Percentiles rank a stretch among this genome's conserved stretches.
phyloP scores from a whole-genome alignment of 2,113 vertebrate genomes.

The Seriola aureovittata region DNA sequence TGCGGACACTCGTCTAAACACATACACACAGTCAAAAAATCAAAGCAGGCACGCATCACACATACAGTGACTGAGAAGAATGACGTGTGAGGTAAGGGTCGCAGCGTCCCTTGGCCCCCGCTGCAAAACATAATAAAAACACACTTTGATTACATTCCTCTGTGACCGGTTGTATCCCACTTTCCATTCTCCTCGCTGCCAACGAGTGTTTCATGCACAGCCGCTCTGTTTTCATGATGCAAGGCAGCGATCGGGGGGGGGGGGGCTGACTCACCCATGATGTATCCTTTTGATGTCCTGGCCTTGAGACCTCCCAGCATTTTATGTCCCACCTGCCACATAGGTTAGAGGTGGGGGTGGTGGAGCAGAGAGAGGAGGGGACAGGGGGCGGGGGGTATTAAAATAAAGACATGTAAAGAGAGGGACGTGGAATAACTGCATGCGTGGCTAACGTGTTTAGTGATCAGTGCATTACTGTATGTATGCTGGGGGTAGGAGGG shows the following conservation, averaged over 20 bases:
- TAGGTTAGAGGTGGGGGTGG: conserved; percentile 52
- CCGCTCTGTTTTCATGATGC: conserved; percentile 54
- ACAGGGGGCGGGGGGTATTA: neutral
- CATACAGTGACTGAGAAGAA: conserved; percentile 39
- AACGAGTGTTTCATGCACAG: conserved; percentile 52
- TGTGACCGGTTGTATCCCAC: conserved; percentile 53
- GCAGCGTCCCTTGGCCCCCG: conserved; percentile 47
- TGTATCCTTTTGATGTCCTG: conserved; percentile 75
- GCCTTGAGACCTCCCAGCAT: conserved; percentile 64
- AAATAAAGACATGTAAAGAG: conserved; percentile 41
- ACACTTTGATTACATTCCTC: conserved; percentile 76
- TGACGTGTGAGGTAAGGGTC: conserved; percentile 48
- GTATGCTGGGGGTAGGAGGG: neutral
- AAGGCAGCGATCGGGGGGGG: conserved; percentile 50
- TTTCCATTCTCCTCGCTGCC: conserved; percentile 53
- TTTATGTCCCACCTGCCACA: conserved; percentile 78
- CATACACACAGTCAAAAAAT: conserved; percentile 32
- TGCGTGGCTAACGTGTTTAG: conserved; percentile 50
- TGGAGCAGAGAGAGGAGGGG: conserved; percentile 1
- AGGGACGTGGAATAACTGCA: conserved; percentile 9
- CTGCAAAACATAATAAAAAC: conserved; percentile 69
- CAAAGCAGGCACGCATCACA: conserved; percentile 45
- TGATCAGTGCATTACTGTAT: conserved; percentile 47
- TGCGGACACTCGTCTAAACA: conserved; percentile 35
- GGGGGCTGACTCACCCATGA: conserved; percentile 66